Evolutionary conservation across 2,113 vertebrate genomes (phyloP), one percentile per base, ranked within the genome.

Genomic region (Corvus cornix): DNA sequence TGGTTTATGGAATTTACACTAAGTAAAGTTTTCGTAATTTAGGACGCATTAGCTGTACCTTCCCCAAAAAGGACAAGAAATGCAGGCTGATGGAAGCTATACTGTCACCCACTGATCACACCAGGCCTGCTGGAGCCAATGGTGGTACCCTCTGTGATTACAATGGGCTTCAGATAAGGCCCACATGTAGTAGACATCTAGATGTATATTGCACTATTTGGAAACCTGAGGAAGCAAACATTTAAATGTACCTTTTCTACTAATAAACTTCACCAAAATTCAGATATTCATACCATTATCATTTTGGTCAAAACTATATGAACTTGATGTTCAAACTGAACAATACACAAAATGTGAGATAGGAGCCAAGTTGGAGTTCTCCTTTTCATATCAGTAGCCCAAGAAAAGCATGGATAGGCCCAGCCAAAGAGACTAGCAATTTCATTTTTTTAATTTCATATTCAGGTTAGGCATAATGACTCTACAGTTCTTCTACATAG

Each of bases 141-240:
- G 1, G 26, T 10, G 49, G 5, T 16, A 17, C n/a, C 21, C 31
- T 27, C 44, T 64, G n/a, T 17, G 41, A 66, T 9, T 56, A 9
- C n/a, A 31, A 1, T 13, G 5, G 67, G 21, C 13, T 64, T n/a
- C 67, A 78, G 39, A 8, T 14, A 70, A 67, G 30, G 21, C 11
- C 22, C 35, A 24, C 6, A 5, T 7, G 5, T 1, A 2, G 39
- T 4, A 68, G 33, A 52, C 13, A 20, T 16, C 22, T 3, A 10
- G 8, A 46, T 1, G 0, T 27, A 23, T 52, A 24, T 27, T 63
- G 26, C 2, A 63, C 8, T 8, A 27, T 62, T 69, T 44, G 51
- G 52, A 79, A 76, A 69, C 7, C 6, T 37, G 55, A 58, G 9
- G 4, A 83, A 73, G 14, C 7, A 90, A 87, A 39, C 8, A 58